A percentile compares a stretch with the other conserved stretches of the same genome.
These are phyloP conservation scores for Philopotamus ludificatus DNA, from an alignment of 1,140 invertebrate genomes.

Conservation along the genomic window DNA sequence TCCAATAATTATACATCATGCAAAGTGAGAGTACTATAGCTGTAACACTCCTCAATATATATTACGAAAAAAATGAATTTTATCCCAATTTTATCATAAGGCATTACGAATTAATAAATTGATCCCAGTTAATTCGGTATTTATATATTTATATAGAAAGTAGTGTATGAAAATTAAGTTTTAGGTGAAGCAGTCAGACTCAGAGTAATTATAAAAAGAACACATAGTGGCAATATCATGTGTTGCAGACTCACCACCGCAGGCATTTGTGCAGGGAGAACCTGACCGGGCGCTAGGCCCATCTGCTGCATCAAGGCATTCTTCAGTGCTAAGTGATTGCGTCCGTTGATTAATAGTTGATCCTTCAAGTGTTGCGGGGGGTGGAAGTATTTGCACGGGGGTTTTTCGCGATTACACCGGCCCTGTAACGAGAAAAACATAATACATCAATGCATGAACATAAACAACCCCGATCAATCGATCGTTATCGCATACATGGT, in stretches of 20 bases:
- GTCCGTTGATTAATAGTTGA: constrained; percentile 98
- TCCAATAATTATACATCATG: constrained; percentile 35
- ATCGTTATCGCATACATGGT: neutral
- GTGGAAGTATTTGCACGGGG: constrained; percentile 99
- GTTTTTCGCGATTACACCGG: constrained; percentile 99
- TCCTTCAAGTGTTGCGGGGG: constrained; percentile 99
- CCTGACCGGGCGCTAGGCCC: constrained; percentile 84
- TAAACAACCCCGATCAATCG: neutral
- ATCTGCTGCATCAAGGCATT: constrained; percentile 96
- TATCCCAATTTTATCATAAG: too few species aligned
- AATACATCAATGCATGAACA: constrained; percentile 15
- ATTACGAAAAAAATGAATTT: too few species aligned
- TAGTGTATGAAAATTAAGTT: too few species aligned
- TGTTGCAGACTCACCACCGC: constrained; percentile 73
- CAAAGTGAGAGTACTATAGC: constrained; percentile 22
- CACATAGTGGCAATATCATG: too few species aligned
- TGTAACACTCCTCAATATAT: constrained; percentile 17
- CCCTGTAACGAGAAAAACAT: constrained; percentile 70
- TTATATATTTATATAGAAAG: too few species aligned
- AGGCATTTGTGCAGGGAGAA: constrained; percentile 87
- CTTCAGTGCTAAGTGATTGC: constrained; percentile 98
- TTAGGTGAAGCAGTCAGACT: too few species aligned
- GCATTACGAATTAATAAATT: too few species aligned
- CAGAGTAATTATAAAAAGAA: too few species aligned
- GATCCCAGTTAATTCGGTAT: too few species aligned